phyloP scores from a whole-genome alignment of 2,797 vertebrate species.

The Selene dorsalis region DNA sequence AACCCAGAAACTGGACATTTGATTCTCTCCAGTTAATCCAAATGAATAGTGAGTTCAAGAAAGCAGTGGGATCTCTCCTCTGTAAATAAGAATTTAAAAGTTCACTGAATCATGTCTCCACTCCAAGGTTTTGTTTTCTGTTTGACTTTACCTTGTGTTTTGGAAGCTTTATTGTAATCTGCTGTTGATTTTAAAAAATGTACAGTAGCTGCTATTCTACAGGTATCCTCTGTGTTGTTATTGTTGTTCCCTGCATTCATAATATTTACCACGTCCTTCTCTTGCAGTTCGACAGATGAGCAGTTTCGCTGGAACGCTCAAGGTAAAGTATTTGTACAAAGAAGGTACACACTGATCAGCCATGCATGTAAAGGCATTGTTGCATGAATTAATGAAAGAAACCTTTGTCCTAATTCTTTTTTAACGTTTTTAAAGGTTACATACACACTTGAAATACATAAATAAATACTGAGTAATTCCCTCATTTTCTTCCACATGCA shows the following conservation, averaged over 20 bases:
- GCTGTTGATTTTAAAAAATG: neutral
- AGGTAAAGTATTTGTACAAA: conserved; percentile 84
- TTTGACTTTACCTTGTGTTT: neutral
- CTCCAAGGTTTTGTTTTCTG: neutral
- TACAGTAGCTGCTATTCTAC: neutral
- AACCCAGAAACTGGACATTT: neutral
- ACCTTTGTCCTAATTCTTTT: neutral
- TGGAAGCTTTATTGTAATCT: neutral
- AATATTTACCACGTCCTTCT: conserved; percentile 53
- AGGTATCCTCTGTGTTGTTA: neutral
- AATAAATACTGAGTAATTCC: neutral
- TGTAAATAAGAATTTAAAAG: neutral
- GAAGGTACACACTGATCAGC: conserved; percentile 6
- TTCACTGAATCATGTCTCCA: neutral
- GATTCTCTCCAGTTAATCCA: neutral
- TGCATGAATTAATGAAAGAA: neutral
- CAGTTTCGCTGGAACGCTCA: conserved; percentile 97
- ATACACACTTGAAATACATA: neutral
- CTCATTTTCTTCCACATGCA: conserved; percentile 3
- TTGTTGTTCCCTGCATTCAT: conserved; percentile 5
- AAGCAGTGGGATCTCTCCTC: neutral
- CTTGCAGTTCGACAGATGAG: conserved; percentile 94
- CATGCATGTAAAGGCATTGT: neutral
- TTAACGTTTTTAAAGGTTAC: neutral
- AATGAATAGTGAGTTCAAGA: conserved; percentile 1